Base-by-base conservation (phyloP, 2,797 vertebrate species). In the Rhinophrynus dorsalis region DNA sequence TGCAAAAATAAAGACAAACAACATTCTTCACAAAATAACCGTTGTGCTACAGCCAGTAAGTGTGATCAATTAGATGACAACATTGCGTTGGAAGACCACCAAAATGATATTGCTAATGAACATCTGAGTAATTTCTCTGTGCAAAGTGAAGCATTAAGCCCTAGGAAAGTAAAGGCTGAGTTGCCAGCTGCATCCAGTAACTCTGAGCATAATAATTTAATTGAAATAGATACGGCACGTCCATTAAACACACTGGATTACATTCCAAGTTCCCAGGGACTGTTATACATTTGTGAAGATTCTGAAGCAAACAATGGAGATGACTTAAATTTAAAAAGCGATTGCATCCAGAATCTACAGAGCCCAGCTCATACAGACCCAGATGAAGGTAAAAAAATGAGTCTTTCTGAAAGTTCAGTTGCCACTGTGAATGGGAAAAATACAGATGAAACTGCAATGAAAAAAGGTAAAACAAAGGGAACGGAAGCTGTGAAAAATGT, bases 201-300 rank as follows among this genome's bases (percentile, higher is more conserved):
- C 5, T n/a, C 21, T 20, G n/a, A 17, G 7, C 8, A 24, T 11
- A 32, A 6, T 42, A 47, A 67, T 51, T 57, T 18, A 5, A 32
- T n/a, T 17, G 33, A 68, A 63, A 48, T 38, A 15, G 29, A 63
- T 57, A 57, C 44, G 21, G 52, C 44, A 27, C 62, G n/a, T 54
- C 61, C 47, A 15, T 35, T 17, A n/a, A 38, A 40, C 54, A 27
- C 40, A 47, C 54, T 42, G 44, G 61, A 42, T 50, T 24, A 58
- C 61, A 65, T 72, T 72, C 69, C 54, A 57, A 64, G 50, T 56
- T 38, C 68, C 40, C 40, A 37, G 38, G 51, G 63, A 30, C 30
- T 42, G 37, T 55, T 59, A 55, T 48, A 52, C 48, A 58, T 63
- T 32, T 57, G 40, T 37, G 18, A 20, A 38, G 51, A 56, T 18